Evolutionary conservation across 2,797 vertebrate species (phyloP).

Genomic region (Nyctibius grandis): DNA sequence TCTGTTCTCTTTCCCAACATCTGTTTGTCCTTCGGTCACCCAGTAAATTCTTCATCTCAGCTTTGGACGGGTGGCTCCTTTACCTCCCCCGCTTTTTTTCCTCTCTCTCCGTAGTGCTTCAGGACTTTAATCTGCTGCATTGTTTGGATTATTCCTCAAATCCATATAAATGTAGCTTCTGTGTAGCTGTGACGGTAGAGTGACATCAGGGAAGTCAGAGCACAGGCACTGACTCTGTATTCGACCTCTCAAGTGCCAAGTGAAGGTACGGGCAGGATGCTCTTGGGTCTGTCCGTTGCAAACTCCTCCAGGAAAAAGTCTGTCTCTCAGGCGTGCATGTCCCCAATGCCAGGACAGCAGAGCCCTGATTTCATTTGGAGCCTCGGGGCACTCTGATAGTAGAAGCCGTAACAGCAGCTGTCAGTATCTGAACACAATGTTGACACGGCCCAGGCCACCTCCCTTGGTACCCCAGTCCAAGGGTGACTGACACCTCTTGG

Average conservation of each 20-base stretch:
- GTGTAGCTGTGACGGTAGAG: rapidly evolving
- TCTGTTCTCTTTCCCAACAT: background rate
- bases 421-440: background rate
- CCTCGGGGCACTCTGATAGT: background rate
- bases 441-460: background rate
- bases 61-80: background rate
- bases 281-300: background rate
- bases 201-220: background rate
- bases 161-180: background rate
- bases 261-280: background rate
- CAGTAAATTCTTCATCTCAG: background rate
- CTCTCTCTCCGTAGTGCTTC: background rate
- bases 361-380: background rate
- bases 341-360: background rate
- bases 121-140: background rate
- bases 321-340: rapidly evolving
- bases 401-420: background rate
- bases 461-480: background rate
- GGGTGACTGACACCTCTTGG: background rate
- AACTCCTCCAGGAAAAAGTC: background rate
- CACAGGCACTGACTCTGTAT: background rate
- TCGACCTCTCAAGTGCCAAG: background rate
- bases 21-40: background rate
- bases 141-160: background rate
- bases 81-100: background rate